Evolutionary conservation across 2,113 vertebrate species (phyloP), one percentile per base, ranked within the genome.

Genomic region (Todiramphus chloris): DNA sequence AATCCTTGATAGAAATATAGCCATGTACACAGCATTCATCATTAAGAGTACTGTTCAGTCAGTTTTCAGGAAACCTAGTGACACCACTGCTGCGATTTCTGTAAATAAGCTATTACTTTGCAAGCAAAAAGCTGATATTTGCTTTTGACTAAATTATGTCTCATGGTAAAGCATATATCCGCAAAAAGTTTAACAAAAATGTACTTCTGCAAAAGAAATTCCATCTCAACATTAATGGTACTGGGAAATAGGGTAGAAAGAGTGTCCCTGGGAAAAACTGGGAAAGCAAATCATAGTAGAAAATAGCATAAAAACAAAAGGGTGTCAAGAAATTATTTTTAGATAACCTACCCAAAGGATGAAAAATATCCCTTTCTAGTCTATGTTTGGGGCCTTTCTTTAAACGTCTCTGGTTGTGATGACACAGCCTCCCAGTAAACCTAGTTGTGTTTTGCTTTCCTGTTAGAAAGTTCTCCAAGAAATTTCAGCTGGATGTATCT

Each of bases 261-360:
- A 23, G 3, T 18, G 5, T n/a, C 9, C 8, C 2, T 33, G 5
- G 39, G 9, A 55, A 78, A 53, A 63, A 3, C 0, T 7, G 14
- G 14, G 68, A 53, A 60, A 83, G 4, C 11, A 72, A 2, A 76
- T 2, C 24, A 35, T 31, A 33, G 12, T 50, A 67, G 20, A 60
- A 80, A 92, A 53, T 5, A 33, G 2, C 8, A 11, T 13, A 14
- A 75, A 70, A 48, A 39, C 27, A 64, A 6, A 3, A 3, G 0
- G 3, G 0, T 37, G 4, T 15, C 17, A 53, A 46, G 11, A 43
- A 13, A 66, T 37, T 44, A 9, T 46, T 82, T 17, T 41, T 67
- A 62, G 13, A 39, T 23, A 86, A 16, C 2, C 1, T 30, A 12
- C 12, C n/a, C 1, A 83, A 58, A 87, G 7, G 12, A 16, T 35